Conservation (phyloP, 2,113 vertebrate species). For the Antennarius striatus region DNA sequence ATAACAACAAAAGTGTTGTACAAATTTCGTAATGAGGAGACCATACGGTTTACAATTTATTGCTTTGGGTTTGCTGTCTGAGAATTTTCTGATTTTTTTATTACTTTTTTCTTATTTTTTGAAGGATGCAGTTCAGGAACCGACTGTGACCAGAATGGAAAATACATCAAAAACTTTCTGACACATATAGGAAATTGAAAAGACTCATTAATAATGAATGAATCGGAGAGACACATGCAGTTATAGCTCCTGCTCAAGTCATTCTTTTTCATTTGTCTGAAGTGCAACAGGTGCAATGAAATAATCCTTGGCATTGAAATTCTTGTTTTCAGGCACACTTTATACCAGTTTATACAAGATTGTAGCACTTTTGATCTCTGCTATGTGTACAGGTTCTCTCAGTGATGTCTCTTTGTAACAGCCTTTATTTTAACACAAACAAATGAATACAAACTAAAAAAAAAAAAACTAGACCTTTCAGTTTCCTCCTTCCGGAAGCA, state of each 20-base stretch:
- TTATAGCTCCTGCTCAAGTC: not conserved
- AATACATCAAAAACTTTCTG: not conserved
- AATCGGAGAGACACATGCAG: not conserved
- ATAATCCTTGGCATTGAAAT: no score
- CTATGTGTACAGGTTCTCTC: no score
- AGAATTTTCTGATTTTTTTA: not conserved
- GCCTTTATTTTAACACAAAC: no score
- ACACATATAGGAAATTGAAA: not conserved
- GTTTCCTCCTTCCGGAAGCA: no score
- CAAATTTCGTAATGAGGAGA: slow-evolving; percentile 1
- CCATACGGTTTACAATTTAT: not conserved
- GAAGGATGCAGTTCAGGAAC: not conserved
- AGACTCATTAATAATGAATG: slow-evolving; percentile 7
- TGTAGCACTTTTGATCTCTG: no score
- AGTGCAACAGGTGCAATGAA: no score
- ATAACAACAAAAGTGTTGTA: slow-evolving; percentile 25
- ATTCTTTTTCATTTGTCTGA: no score
- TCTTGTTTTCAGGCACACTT: no score
- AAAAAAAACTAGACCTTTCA: no score
- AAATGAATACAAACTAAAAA: no score
- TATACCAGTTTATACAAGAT: no score
- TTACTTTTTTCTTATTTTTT: not conserved
- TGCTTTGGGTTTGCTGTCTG: not conserved
- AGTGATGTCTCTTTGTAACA: no score
- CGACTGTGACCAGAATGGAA: not conserved